phyloP scores from a whole-genome alignment of 2,888 invertebrate genomes.

The Netelia virgata region DNA sequence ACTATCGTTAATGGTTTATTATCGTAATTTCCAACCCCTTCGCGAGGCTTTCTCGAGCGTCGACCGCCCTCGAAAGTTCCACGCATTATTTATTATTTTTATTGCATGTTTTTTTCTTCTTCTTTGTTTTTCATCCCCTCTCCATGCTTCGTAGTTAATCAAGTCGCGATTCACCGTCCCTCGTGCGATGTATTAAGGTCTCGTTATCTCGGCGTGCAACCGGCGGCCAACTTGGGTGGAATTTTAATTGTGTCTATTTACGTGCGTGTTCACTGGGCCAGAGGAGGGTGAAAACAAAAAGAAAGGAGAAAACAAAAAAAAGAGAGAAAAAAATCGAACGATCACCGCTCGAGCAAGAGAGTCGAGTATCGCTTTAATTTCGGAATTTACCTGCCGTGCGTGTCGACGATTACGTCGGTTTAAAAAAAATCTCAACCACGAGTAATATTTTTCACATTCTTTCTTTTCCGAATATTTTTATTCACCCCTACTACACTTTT shows the following conservation, averaged over 20 bases:
- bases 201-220: slow-evolving; percentile 54
- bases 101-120: slow-evolving; percentile 6
- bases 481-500: neutral
- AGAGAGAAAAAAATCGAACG: slow-evolving; percentile 15
- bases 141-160: slow-evolving; percentile 63
- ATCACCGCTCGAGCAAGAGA: slow-evolving; percentile 28
- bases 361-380: slow-evolving; percentile 2
- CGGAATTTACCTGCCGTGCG: neutral
- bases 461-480: neutral
- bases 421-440: too few relatives aligned
- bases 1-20: slow-evolving; percentile 64
- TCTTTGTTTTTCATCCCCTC: slow-evolving; percentile 18
- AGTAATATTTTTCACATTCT: slow-evolving; percentile 7
- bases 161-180: slow-evolving; percentile 63
- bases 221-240: slow-evolving; percentile 37
- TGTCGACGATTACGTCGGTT: neutral
- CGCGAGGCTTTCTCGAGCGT: slow-evolving; percentile 46
- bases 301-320: neutral
- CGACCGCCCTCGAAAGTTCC: slow-evolving; percentile 41
- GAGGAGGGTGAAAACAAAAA: neutral
- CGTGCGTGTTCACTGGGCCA: neutral
- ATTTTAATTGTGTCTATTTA: slow-evolving; percentile 25
- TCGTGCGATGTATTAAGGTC: slow-evolving; percentile 57
- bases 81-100: neutral
- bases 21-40: slow-evolving; percentile 55